These are phyloP conservation scores for Gallinago stenura DNA, from an alignment of 2,797 vertebrate species.

Conservation along the genomic window DNA sequence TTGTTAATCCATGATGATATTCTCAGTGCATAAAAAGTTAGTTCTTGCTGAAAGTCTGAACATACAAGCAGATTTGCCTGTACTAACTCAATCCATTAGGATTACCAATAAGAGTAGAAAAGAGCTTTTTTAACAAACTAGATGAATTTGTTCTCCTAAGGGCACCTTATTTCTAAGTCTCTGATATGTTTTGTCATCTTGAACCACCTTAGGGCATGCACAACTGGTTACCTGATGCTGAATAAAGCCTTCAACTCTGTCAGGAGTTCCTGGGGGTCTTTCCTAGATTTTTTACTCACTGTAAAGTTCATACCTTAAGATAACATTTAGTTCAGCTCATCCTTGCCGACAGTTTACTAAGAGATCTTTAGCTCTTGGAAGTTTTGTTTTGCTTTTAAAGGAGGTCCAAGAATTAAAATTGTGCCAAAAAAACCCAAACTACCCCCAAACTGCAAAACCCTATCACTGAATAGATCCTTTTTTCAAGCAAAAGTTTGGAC, in stretches of 20 bases:
- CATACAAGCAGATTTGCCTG: neutral
- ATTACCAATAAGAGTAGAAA: neutral
- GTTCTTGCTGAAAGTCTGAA: neutral
- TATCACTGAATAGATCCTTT: neutral
- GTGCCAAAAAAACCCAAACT: neutral
- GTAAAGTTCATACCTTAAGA: neutral
- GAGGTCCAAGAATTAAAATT: neutral
- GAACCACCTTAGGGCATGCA: neutral
- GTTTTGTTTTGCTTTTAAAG: neutral
- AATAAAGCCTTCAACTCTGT: neutral
- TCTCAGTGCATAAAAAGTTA: neutral
- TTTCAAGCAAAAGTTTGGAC: neutral
- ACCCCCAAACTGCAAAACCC: neutral
- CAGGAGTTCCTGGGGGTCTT: rapidly evolving
- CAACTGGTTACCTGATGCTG: neutral
- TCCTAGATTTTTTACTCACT: neutral
- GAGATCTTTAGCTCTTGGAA: neutral
- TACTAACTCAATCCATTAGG: neutral
- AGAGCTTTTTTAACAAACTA: neutral
- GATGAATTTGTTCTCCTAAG: neutral
- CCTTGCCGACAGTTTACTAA: neutral
- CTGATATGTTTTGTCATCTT: neutral
- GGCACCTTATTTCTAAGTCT: neutral
- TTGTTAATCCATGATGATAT: neutral
- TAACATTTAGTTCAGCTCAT: neutral